Evolutionary conservation across 2,113 vertebrate species (phyloP).

Genomic region (Grammomys surdaster): DNA sequence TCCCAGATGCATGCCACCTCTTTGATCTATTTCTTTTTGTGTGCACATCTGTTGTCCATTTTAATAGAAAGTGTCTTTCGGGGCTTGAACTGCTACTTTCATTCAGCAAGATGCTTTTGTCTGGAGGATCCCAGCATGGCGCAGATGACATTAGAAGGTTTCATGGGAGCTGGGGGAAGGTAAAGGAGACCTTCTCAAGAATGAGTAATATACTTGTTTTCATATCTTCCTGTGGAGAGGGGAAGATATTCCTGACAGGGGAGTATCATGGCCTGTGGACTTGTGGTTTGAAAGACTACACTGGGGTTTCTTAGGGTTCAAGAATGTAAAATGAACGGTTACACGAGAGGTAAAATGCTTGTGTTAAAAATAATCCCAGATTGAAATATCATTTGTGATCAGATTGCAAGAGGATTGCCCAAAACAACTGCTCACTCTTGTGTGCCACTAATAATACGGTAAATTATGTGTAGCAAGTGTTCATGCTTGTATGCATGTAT

Average conservation of each 20-base stretch:
- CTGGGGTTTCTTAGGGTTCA: not conserved
- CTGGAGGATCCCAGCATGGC: conserved; percentile 58
- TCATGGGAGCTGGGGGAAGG: not conserved
- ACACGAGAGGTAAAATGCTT: not conserved
- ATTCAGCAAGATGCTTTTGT: conserved; percentile 65
- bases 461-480: not conserved
- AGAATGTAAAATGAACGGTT: not conserved
- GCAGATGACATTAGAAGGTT: conserved; percentile 30
- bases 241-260: not conserved
- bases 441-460: not conserved
- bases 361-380: not conserved
- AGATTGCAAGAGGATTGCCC: conserved; percentile 24
- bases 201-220: conserved; percentile 44
- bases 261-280: not conserved
- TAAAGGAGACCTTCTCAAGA: conserved; percentile 48
- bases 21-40: conserved; percentile 78
- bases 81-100: conserved; percentile 64
- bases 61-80: conserved; percentile 70
- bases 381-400: not conserved
- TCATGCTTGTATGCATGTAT: not conserved
- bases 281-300: not conserved
- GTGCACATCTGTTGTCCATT: conserved; percentile 80
- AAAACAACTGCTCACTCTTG: not conserved
- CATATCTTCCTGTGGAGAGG: conserved; percentile 13
- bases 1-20: conserved; percentile 57